These are phyloP conservation scores for Epizoanthus fatuus DNA, from an alignment of 92 coral and sea anemone genomes.

Conservation along the genomic window DNA sequence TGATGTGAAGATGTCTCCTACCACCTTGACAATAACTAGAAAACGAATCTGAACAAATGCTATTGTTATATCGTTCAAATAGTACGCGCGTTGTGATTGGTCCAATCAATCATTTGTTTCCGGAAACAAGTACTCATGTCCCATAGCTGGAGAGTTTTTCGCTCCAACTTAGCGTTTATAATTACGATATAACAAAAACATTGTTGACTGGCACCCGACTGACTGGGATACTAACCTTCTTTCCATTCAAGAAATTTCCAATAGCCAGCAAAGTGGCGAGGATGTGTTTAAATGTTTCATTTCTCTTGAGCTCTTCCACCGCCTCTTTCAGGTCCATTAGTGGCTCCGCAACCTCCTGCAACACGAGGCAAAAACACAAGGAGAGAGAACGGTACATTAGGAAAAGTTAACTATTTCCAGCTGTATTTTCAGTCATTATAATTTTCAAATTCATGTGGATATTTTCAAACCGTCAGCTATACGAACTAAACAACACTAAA, in stretches of 20 bases:
- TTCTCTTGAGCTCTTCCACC: slow-evolving; percentile 83
- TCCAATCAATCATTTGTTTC: no score
- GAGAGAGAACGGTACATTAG: background rate
- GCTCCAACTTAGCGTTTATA: no score
- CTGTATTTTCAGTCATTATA: background rate
- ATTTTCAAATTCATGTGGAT: no score
- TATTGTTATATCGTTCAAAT: no score
- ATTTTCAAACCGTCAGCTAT: no score
- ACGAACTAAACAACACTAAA: no score
- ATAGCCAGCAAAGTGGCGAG: slow-evolving; percentile 96
- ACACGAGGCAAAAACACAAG: background rate
- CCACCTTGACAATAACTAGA: background rate
- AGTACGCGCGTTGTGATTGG: no score
- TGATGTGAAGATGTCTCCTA: background rate
- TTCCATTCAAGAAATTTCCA: slow-evolving; percentile 97
- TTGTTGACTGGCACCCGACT: background rate
- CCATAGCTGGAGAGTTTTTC: no score
- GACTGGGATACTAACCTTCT: slow-evolving; percentile 67
- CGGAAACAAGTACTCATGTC: no score
- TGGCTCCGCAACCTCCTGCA: slow-evolving; percentile 98
- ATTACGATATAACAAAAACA: no score
- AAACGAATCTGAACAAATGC: background rate
- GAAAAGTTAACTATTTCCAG: background rate
- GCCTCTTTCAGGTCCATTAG: slow-evolving; percentile 98
- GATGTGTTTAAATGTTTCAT: slow-evolving; percentile 92